phyloP scores from a whole-genome alignment of 2,113 vertebrate genomes.

The Hippocampus barbouri region DNA sequence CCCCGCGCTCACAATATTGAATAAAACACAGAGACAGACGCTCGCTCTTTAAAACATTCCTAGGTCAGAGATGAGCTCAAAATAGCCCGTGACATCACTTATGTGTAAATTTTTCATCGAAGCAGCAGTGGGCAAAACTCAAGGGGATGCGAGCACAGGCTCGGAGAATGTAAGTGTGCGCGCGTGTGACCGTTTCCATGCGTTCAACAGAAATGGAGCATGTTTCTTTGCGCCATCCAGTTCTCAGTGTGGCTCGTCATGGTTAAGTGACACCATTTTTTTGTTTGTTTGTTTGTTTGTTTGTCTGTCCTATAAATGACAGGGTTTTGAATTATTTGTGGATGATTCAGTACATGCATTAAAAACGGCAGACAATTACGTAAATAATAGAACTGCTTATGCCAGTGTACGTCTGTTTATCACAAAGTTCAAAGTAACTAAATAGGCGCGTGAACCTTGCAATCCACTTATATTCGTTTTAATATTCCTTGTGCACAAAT shows the following conservation, averaged over 20 bases:
- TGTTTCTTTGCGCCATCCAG: conserved; percentile 22
- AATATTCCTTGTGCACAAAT: no score
- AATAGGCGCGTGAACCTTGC: no score
- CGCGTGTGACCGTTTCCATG: conserved; percentile 21
- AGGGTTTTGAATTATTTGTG: no score
- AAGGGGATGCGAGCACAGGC: conserved; percentile 58
- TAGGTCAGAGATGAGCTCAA: conserved; percentile 67
- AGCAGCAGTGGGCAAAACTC: conserved; percentile 67
- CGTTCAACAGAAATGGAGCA: conserved; percentile 35
- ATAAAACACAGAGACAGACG: conserved; percentile 35
- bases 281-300: neutral
- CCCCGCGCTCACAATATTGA: neutral
- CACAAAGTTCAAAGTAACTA: neutral
- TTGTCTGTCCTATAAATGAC: no score
- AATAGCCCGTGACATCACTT: conserved; percentile 78
- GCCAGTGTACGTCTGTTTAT: no score
- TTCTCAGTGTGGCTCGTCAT: neutral
- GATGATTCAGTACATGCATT: no score
- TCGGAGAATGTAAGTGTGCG: conserved; percentile 36
- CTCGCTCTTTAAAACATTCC: conserved; percentile 70
- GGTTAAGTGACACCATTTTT: neutral
- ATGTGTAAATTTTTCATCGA: conserved; percentile 76
- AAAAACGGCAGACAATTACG: no score
- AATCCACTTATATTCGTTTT: no score
- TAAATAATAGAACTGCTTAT: no score